Conservation (phyloP, 2,797 vertebrate genomes). For the Todus mexicanus region DNA sequence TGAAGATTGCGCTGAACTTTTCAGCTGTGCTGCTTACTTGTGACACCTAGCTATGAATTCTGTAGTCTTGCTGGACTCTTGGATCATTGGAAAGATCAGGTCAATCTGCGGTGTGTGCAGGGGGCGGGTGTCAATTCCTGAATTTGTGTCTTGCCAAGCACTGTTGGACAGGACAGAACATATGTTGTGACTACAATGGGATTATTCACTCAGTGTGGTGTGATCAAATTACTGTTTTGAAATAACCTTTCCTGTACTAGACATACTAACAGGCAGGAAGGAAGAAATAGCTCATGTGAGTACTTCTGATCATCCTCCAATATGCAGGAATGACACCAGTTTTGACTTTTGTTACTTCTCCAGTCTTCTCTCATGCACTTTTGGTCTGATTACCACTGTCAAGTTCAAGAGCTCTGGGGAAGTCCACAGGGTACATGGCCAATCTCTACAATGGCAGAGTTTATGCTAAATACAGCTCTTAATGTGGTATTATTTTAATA, state of each 20-base stretch:
- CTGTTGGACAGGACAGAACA: not conserved
- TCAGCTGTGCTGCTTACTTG: not conserved
- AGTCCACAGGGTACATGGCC: not conserved
- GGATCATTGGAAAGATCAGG: not conserved
- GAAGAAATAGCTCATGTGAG: not conserved
- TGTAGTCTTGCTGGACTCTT: not conserved
- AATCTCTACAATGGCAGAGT: not conserved
- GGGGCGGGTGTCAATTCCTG: not conserved
- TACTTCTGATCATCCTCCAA: constrained; percentile 6
- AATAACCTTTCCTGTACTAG: not conserved
- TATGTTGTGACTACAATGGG: not conserved
- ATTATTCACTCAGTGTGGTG: not conserved
- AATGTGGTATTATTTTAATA: constrained; percentile 24
- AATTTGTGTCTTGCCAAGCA: not conserved
- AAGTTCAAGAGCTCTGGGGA: not conserved
- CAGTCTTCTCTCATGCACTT: not conserved
- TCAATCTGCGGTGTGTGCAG: not conserved
- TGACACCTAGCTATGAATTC: not conserved
- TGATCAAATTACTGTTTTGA: constrained; percentile 15
- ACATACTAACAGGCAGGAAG: not conserved
- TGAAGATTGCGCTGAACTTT: not conserved
- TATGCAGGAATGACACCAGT: not conserved
- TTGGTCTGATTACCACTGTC: not conserved
- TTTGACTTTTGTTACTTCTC: not conserved
- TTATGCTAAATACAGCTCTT: not conserved